phyloP scores from a whole-genome alignment of 2,113 vertebrate genomes.

The Lagopus leucura region DNA sequence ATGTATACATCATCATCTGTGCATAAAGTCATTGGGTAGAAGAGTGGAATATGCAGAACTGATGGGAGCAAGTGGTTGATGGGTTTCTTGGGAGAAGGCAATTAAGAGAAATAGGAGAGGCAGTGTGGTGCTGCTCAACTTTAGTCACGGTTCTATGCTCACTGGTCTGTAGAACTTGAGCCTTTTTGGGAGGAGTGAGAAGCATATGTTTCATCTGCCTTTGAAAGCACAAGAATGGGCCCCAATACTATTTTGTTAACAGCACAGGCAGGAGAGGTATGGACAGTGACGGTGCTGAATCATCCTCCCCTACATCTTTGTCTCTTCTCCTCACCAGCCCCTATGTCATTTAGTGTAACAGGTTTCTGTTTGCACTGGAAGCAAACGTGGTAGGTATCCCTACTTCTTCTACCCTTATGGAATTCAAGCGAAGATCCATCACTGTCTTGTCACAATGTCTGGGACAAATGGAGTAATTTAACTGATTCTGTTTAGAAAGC shows the following conservation, averaged over 20 bases:
- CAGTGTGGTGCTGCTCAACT: background rate
- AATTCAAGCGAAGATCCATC: background rate
- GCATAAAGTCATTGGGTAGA: background rate
- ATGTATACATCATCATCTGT: background rate
- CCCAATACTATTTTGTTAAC: background rate
- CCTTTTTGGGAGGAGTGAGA: background rate
- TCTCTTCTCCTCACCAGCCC: background rate
- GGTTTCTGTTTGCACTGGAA: background rate
- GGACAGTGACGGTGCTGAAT: background rate
- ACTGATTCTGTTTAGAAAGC: constrained; percentile 32
- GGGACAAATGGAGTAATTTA: constrained; percentile 12
- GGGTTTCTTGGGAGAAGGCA: background rate
- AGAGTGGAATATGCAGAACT: background rate
- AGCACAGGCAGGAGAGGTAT: background rate
- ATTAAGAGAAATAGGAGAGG: background rate
- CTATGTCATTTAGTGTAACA: background rate
- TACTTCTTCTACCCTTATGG: background rate
- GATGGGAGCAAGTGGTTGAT: background rate
- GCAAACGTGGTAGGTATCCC: background rate
- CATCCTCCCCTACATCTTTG: background rate
- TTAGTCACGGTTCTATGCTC: background rate
- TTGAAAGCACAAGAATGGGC: background rate
- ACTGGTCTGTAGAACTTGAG: background rate
- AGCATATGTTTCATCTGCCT: background rate
- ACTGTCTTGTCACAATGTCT: background rate